Evolutionary conservation across 2,113 vertebrate species (phyloP).

Genomic region (Passer domesticus): DNA sequence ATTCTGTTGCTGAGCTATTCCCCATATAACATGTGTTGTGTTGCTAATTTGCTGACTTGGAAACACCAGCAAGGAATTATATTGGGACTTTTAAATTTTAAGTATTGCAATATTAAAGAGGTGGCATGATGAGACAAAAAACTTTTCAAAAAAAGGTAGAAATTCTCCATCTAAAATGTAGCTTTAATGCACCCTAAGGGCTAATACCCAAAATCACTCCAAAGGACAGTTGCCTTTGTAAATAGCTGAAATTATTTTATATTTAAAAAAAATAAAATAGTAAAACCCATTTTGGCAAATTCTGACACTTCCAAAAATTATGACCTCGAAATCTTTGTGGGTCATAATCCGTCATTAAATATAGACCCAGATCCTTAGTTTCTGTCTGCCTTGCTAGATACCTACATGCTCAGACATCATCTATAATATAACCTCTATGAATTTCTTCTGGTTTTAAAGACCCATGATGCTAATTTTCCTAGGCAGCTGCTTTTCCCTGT

Average conservation of each 20-base stretch:
- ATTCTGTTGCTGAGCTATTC: conserved; percentile 15
- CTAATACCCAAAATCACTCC: neutral
- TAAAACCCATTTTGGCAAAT: neutral
- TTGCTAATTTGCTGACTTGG: conserved; percentile 48
- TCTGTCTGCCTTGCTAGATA: neutral
- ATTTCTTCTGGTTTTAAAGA: neutral
- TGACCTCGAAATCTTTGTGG: neutral
- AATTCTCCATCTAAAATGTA: neutral
- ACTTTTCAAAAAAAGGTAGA: neutral
- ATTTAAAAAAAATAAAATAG: neutral
- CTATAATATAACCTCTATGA: neutral
- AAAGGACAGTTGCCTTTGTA: neutral
- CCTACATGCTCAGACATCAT: neutral
- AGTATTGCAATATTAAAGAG: conserved; percentile 7
- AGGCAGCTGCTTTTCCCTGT: neutral
- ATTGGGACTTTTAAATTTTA: conserved; percentile 18
- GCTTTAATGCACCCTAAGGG: neutral
- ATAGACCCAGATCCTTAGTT: neutral
- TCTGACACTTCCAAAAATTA: neutral
- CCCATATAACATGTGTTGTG: neutral
- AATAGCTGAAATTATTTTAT: neutral
- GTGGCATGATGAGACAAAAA: neutral
- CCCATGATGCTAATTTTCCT: neutral
- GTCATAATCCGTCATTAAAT: neutral
- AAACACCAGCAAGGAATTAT: neutral